Evolutionary conservation across 2,113 vertebrate genomes (phyloP), one percentile per base, ranked within the genome.

Genomic region (Daubentonia madagascariensis): DNA sequence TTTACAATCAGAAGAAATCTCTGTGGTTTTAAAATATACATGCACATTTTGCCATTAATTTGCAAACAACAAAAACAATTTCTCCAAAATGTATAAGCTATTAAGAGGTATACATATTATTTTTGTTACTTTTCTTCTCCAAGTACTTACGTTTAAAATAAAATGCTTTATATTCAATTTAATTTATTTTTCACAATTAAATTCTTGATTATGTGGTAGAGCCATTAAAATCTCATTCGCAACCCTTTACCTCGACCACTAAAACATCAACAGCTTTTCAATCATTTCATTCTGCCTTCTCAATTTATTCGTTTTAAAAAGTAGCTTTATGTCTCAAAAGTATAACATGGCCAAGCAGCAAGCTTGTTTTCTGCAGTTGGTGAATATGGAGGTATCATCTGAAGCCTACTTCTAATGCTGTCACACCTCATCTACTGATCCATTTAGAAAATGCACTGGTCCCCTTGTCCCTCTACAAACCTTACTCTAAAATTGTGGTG

Each of bases 31-130:
- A 52, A 76, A 87, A 43, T 35, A 52, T 70, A 91, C 91, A 80
- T 17, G 76, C 45, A 28, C 35, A 48, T 23, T n/a, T 48, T 81
- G 45, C 25, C 73, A 95, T 14, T 84, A 78, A 35, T 63, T 61
- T 70, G 50, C 70, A 48, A 94, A 83, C 45, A 94, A 92, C 23
- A 92, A 83, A 95, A 73, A 37, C 17, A 84, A 80, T 61, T 93
- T 85, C 40, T 61, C 35, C 30, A 86, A 30, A 86, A 75, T 70
- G n/a, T 92, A 50, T 52, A 72, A 40, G 72, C 9, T 52, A 50
- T 37, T 76, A 78, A 63, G 37, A 65, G 28, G 25, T n/a, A 72
- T 22, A 79, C 23, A 89, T 43, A 75, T 59, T 68, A 59, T 48
- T 73, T 84, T 57, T 94, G 37, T 59, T 48, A 61, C 10, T 85